phyloP scores from a whole-genome alignment of 2,888 invertebrate species.

The Melitaea athalia region DNA sequence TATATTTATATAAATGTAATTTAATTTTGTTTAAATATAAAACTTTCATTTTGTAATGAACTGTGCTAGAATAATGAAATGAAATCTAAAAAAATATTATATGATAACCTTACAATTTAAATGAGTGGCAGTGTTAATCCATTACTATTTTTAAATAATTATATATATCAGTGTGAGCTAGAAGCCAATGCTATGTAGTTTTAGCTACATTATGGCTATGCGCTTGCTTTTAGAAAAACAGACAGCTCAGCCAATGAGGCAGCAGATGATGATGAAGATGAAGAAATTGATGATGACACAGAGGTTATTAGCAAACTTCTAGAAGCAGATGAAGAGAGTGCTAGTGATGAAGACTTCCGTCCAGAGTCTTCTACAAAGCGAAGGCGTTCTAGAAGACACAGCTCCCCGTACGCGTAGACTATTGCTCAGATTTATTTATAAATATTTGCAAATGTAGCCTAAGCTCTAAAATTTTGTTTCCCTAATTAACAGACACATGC shows the following conservation, averaged over 20 bases:
- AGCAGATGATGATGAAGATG: constrained; percentile 43
- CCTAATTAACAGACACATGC: constrained; percentile 4
- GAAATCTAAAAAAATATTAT: neutral
- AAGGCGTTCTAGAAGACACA: constrained; percentile 31
- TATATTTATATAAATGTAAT: neutral
- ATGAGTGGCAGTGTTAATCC: neutral
- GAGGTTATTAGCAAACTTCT: constrained; percentile 71
- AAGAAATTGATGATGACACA: constrained; percentile 62
- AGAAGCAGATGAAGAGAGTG: constrained; percentile 62
- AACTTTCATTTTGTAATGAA: neutral
- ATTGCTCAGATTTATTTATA: neutral
- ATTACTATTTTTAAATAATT: neutral
- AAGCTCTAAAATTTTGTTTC: neutral
- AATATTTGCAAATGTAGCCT: neutral
- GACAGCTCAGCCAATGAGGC: constrained; percentile 45
- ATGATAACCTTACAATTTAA: neutral
- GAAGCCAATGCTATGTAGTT: constrained; percentile 44
- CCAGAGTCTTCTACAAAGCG: constrained; percentile 32
- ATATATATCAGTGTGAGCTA: constrained; percentile 16
- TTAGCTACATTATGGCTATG: constrained; percentile 39
- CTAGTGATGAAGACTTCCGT: constrained; percentile 36
- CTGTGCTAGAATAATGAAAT: neutral
- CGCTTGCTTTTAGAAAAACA: constrained; percentile 38
- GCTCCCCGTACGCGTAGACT: constrained; percentile 30
- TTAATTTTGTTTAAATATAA: no score